Evolutionary conservation across 2,888 invertebrate genomes (phyloP).

Genomic region (Pheosia gnoma): DNA sequence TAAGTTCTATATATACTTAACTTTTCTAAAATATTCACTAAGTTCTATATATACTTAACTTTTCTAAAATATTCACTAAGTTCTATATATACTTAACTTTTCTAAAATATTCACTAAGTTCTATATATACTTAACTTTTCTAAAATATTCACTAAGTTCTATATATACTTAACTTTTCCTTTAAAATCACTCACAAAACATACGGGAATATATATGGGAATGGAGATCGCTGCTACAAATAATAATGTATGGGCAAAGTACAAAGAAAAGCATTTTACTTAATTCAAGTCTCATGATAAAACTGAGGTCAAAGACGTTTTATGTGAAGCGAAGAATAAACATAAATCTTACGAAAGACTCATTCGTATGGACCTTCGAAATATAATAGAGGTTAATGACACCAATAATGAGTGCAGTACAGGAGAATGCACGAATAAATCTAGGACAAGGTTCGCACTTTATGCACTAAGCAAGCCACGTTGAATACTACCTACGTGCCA

Average conservation of each 20-base stretch:
- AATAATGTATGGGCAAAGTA: background rate
- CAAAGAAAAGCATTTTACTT: background rate
- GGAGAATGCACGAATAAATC: slow-evolving; percentile 33
- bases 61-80: background rate
- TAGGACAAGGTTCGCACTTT: slow-evolving; percentile 38
- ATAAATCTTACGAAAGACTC: slow-evolving; percentile 11
- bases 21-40: background rate
- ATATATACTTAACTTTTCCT: background rate
- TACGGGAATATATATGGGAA: background rate
- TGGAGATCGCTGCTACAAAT: background rate
- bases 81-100: too few relatives aligned
- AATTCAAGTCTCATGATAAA: background rate
- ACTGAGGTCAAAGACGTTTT: background rate
- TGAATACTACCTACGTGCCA: slow-evolving; percentile 4
- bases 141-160: background rate
- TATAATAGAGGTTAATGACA: slow-evolving; percentile 25
- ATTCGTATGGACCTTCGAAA: slow-evolving; percentile 18
- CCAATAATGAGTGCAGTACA: slow-evolving; percentile 33
- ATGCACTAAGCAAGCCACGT: slow-evolving; percentile 9
- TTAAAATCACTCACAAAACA: background rate
- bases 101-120: background rate
- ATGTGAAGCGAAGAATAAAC: slow-evolving; percentile 10
- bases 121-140: too few relatives aligned
- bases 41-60: too few relatives aligned
- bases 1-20: too few relatives aligned